Evolutionary conservation across 2,888 invertebrate genomes (phyloP), one percentile per base, ranked within the genome.

Genomic region (Allygus modestus): DNA sequence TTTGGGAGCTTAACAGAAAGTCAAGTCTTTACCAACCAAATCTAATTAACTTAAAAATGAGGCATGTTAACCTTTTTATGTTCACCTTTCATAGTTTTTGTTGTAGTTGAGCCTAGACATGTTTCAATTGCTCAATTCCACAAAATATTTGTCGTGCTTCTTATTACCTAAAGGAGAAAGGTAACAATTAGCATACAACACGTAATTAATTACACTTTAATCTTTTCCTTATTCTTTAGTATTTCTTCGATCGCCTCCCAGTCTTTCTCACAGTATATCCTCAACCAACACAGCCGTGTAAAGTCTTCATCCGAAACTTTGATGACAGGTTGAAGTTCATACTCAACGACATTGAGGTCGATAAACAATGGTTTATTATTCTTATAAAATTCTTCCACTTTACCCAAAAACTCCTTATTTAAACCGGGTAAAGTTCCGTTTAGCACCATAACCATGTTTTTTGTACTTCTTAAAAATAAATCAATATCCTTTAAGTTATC

Each of bases 251-350:
- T 37, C 17, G 26, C 0, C 28, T 77, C 77, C 77, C 77, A 77
- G 20, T 77, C 77, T 17, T 77, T 77, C 28, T 77, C 77, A 41
- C 41, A 43, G 77, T 77, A 77, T 28, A 77, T 77, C 77, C 77
- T 46, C 15, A 28, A 9, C 77, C 77, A 77, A 26, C 43, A 51
- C 15, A 77, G n/a, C 51, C 51, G 5, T 26, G 77, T 77, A 41
- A 77, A 77, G 26, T 77, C 77, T 17, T 77, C 77, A 46, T 77
- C 77, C 26, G 77, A 46, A 23, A 77, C 77, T 77, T 77, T 77
- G 5, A 77, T 77, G 4, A 37, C 41, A 28, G 77, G 77, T 23
- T 77, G 77, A 26, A 77, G 51, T 28, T 77, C 77, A 77, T 77
- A 77, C n/a, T 77, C 77, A 43, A 77, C 77, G 5, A 77, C 77